Conservation (phyloP, 2,888 invertebrate species). For the Timandra comae region DNA sequence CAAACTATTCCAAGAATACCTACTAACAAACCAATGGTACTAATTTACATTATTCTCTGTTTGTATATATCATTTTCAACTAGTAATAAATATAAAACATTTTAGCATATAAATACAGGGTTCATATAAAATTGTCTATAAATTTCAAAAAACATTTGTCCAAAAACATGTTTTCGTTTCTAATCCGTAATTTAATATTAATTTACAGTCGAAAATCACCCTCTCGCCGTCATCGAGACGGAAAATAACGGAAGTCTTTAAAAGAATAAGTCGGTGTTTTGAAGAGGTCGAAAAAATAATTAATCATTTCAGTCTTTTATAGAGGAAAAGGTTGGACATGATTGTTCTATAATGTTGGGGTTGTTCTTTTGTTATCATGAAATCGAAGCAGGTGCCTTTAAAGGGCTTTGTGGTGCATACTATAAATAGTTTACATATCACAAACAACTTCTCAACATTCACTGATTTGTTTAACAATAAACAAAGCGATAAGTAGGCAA, state of each 20-base stretch:
- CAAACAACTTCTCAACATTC: constrained; percentile 29
- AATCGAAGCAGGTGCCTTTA: constrained; percentile 30
- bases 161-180: constrained; percentile 45
- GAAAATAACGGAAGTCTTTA: constrained; percentile 76
- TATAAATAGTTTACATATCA: constrained; percentile 35
- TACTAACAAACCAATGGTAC: too few relatives aligned
- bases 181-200: constrained; percentile 67
- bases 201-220: constrained; percentile 66
- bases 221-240: constrained; percentile 67
- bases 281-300: constrained; percentile 73
- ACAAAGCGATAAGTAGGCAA: constrained; percentile 43
- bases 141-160: constrained; percentile 2
- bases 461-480: constrained; percentile 36
- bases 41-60: too few relatives aligned
- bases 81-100: too few relatives aligned
- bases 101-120: not conserved
- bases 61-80: too few relatives aligned
- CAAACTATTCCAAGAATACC: constrained; percentile 8
- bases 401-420: constrained; percentile 13
- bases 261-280: constrained; percentile 72
- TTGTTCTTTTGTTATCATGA: constrained; percentile 54
- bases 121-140: constrained; percentile 1
- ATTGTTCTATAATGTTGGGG: constrained; percentile 65
- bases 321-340: constrained; percentile 66
- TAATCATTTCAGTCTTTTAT: constrained; percentile 71